phyloP scores from a whole-genome alignment of 2,113 vertebrate species.

The Noturus placidus region DNA sequence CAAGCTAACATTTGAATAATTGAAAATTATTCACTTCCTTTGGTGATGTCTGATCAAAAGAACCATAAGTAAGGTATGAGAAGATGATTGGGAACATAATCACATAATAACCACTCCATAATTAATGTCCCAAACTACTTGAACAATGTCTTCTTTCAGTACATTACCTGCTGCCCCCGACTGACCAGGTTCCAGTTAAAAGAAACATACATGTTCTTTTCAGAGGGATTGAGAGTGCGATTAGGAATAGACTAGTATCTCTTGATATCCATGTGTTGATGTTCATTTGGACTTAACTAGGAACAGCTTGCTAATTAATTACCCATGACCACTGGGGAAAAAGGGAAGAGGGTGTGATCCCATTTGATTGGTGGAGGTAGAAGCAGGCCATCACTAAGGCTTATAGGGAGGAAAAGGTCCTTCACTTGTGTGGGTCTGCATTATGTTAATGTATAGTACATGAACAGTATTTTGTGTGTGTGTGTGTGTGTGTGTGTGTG shows the following conservation, averaged over 20 bases:
- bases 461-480: slow-evolving; percentile 4
- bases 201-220: background rate
- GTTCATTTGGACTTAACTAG: slow-evolving; percentile 58
- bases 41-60: background rate
- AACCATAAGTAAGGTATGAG: slow-evolving; percentile 4
- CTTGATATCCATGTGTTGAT: slow-evolving; percentile 51
- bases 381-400: slow-evolving; percentile 53
- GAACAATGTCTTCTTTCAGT: background rate
- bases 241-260: slow-evolving; percentile 41
- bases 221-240: slow-evolving; percentile 9
- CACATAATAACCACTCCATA: background rate
- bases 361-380: slow-evolving; percentile 43
- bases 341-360: slow-evolving; percentile 27
- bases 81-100: background rate
- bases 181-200: slow-evolving; percentile 10
- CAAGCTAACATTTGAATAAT: background rate
- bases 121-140: background rate
- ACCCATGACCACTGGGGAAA: slow-evolving; percentile 58
- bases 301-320: slow-evolving; percentile 64
- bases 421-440: slow-evolving; percentile 28
- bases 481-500: background rate
- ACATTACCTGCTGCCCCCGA: background rate
- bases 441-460: background rate
- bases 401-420: slow-evolving; percentile 42
- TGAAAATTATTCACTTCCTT: background rate